Evolutionary conservation across 2,888 invertebrate genomes (phyloP).

Genomic region (Hanleya hanleyi): DNA sequence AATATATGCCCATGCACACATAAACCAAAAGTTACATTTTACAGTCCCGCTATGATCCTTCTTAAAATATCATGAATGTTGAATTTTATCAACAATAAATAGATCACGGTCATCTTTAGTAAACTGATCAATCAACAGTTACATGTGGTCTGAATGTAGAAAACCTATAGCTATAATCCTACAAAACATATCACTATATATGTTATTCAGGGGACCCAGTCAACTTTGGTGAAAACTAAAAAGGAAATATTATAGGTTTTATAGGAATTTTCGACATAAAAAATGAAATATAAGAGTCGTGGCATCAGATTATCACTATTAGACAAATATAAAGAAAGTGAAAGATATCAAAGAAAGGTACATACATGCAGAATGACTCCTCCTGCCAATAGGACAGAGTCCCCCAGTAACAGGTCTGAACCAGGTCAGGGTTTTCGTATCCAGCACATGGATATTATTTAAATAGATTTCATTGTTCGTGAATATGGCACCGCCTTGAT

Average conservation of each 20-base stretch:
- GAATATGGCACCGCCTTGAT: constrained; percentile 80
- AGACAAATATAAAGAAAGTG: no score
- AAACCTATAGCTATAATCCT: no score
- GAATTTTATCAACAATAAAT: neutral
- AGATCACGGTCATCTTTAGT: neutral
- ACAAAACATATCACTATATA: no score
- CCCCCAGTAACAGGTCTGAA: constrained; percentile 77
- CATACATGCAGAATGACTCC: constrained; percentile 95
- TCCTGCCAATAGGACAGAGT: constrained; percentile 82
- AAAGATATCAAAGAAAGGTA: constrained; percentile 27
- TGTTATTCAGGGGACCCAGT: neutral
- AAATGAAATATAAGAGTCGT: neutral
- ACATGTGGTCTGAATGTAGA: no score
- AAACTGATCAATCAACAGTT: no score
- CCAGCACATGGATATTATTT: constrained; percentile 81
- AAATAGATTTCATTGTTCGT: constrained; percentile 84
- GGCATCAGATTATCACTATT: no score
- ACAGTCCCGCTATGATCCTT: no score
- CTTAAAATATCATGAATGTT: neutral
- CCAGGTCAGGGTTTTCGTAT: constrained; percentile 84
- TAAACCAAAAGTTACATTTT: no score
- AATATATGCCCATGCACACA: no score
- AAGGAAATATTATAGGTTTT: neutral
- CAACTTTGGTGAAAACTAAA: neutral
- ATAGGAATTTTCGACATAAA: neutral